Conservation (phyloP, 1,140 invertebrate genomes). For the Chironomus tepperi region DNA sequence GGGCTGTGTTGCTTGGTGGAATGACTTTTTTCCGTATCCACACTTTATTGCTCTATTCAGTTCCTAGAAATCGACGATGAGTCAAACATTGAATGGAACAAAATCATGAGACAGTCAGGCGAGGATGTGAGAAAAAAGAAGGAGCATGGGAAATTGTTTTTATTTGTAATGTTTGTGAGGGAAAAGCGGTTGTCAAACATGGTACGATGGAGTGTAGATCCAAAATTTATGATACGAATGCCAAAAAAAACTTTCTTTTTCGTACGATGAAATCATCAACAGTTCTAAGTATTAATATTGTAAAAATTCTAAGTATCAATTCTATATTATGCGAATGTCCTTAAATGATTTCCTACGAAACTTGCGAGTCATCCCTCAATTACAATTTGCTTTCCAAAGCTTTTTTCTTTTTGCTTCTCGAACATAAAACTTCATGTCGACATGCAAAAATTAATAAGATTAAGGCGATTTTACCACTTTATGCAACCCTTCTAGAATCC, state of each 20-base stretch:
- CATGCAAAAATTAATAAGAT: too few relatives aligned
- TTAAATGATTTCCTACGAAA: too few relatives aligned
- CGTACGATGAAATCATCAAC: not conserved
- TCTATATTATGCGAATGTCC: too few relatives aligned
- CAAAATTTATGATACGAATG: not conserved
- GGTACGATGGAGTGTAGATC: not conserved
- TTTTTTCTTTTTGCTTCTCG: too few relatives aligned
- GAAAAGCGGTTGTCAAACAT: not conserved
- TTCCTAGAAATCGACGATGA: slow-evolving; percentile 12
- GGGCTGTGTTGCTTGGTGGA: too few relatives aligned
- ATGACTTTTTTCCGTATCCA: too few relatives aligned
- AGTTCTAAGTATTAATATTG: not conserved
- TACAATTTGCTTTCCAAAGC: too few relatives aligned
- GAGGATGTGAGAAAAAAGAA: not conserved
- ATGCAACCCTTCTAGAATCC: too few relatives aligned
- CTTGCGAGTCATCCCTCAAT: too few relatives aligned
- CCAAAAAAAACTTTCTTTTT: not conserved
- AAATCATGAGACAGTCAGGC: not conserved
- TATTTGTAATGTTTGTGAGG: not conserved
- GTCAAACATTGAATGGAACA: not conserved
- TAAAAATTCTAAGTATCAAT: too few relatives aligned
- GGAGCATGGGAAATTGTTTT: not conserved
- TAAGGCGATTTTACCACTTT: too few relatives aligned
- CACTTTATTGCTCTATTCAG: not conserved
- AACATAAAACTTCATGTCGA: too few relatives aligned